phyloP scores from a whole-genome alignment of 2,797 vertebrate species.

The Psittacula echo region DNA sequence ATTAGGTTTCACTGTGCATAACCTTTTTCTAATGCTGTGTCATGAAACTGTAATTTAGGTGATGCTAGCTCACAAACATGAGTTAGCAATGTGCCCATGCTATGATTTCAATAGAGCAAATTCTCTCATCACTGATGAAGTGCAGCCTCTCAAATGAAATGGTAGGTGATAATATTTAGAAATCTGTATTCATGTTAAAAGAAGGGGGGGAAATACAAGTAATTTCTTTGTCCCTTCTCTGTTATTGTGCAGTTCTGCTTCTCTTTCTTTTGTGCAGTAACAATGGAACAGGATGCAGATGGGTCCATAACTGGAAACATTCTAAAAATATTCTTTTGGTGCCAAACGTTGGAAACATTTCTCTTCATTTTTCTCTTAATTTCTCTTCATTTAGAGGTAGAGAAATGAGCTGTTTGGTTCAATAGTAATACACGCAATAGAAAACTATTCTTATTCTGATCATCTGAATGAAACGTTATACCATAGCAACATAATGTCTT shows the following conservation, averaged over 20 bases:
- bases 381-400: not conserved
- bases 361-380: not conserved
- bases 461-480: not conserved
- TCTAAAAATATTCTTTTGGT: not conserved
- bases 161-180: constrained; percentile 13
- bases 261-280: not conserved
- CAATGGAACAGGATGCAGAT: not conserved
- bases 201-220: not conserved
- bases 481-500: not conserved
- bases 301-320: not conserved
- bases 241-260: not conserved
- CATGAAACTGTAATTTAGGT: constrained; percentile 40
- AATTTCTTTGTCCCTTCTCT: not conserved
- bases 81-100: not conserved
- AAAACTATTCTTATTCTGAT: not conserved
- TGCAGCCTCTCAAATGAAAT: not conserved
- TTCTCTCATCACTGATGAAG: not conserved
- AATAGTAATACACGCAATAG: not conserved
- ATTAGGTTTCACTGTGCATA: constrained; percentile 5
- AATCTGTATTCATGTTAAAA: not conserved
- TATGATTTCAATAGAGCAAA: not conserved
- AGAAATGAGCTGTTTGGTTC: not conserved
- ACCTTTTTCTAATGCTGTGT: not conserved
- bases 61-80: not conserved
- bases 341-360: not conserved